Base-by-base conservation (phyloP, 2,888 invertebrate genomes). In the Platycheirus albimanus region DNA sequence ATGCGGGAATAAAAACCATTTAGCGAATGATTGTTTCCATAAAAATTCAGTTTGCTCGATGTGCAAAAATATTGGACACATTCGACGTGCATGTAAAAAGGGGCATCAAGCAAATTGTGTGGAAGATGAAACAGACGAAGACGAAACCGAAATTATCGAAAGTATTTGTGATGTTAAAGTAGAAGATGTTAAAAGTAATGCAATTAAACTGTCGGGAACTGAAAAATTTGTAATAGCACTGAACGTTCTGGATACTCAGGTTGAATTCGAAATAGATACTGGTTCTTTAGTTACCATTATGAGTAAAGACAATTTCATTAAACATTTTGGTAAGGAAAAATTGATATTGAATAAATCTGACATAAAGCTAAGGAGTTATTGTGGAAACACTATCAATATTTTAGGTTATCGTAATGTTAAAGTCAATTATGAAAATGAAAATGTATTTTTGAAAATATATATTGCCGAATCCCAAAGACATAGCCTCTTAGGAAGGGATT, bases 1-100 rank as follows among this genome's bases (percentile, higher is more conserved):
- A n/a, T 24, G 49, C 24, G 24, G 24, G 10, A 7, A 8, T 13
- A 13, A 13, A 41, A 20, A 13, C 2, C 38, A 38, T 56, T 20
- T 41, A 24, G 56, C 56, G 11, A 36, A 38, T 36, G 41, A 41
- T 28, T 20, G 56, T 17, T 38, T 24, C n/a, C 15, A 24, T 8
- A 56, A 38, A 13, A 38, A 19, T 17, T 20, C 38, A 19, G 10
- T 38, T 36, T 56, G 56, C 8, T 58, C 56, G 10, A n/a, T 41
- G 7, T 58, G 56, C n/a, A 24, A 20, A 20, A 58, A 58, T 24
- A 13, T 13, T 10, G 56, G 56, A n/a, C 13, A 56, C 8, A 20
- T 56, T 3, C 11, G 38, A 56, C 19, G 24, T 10, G 11, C n/a
- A 2, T 20, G 5, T 47, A 20, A 20, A n/a, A 47, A 47, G 11